Evolutionary conservation across 2,888 invertebrate genomes (phyloP).

Genomic region (Stratiomys singularior): DNA sequence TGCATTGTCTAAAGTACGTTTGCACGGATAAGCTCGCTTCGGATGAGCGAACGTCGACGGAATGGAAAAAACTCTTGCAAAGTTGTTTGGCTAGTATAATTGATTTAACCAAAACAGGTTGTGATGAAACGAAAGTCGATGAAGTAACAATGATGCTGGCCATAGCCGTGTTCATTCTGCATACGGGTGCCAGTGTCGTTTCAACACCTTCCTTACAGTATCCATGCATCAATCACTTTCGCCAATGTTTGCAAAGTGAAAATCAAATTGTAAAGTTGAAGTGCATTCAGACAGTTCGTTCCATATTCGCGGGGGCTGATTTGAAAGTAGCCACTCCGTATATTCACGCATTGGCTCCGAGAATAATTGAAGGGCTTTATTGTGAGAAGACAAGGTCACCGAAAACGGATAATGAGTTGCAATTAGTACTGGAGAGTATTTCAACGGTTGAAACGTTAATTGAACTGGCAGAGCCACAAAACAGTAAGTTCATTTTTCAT

Average conservation of each 20-base stretch:
- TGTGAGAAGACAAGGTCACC: constrained; percentile 72
- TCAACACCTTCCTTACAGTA: constrained; percentile 85
- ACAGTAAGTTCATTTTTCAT: constrained; percentile 72
- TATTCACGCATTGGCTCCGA: constrained; percentile 83
- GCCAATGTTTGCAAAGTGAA: constrained; percentile 79
- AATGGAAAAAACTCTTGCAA: constrained; percentile 85
- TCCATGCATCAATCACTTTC: constrained; percentile 92
- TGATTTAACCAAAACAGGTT: constrained; percentile 85
- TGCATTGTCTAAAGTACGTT: constrained; percentile 80
- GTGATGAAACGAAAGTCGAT: constrained; percentile 80
- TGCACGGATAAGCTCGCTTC: constrained; percentile 74
- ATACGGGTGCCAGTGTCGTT: constrained; percentile 81
- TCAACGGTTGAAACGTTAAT: constrained; percentile 80
- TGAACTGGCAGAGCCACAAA: constrained; percentile 77
- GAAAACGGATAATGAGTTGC: constrained; percentile 74
- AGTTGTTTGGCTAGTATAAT: constrained; percentile 90
- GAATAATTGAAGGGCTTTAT: constrained; percentile 80
- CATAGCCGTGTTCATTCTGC: constrained; percentile 87
- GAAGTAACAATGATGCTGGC: constrained; percentile 88
- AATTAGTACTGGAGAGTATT: constrained; percentile 78
- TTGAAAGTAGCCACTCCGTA: constrained; percentile 78
- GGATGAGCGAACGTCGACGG: constrained; percentile 71
- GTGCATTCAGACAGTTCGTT: constrained; percentile 81
- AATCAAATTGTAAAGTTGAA: constrained; percentile 77
- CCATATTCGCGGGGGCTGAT: constrained; percentile 80